A percentile compares a stretch with the other conserved stretches of the same genome.
These are phyloP conservation scores for Caenorhabditis panamensis DNA, from an alignment of 2,888 invertebrate species.

Conservation along the genomic window DNA sequence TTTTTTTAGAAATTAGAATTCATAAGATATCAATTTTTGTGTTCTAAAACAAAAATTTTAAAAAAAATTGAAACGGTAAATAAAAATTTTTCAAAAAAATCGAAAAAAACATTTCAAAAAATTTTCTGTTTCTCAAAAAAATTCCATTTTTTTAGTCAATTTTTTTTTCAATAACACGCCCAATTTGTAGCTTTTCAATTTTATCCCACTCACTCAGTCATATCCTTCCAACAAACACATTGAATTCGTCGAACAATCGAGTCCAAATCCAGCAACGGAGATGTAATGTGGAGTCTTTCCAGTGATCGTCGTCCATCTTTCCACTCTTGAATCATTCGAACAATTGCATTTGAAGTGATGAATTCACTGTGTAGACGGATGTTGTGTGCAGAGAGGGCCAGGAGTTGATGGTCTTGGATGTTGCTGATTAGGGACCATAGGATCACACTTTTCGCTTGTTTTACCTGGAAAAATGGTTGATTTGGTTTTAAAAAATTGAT, in stretches of 20 bases:
- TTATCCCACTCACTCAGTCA: constrained; percentile 50
- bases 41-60: too few relatives aligned
- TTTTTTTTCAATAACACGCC: too few relatives aligned
- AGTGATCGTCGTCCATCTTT: constrained; percentile 38
- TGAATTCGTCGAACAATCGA: constrained; percentile 35
- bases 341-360: constrained; percentile 44
- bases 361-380: constrained; percentile 51
- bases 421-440: constrained; percentile 57
- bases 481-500: too few relatives aligned
- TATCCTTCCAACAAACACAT: constrained; percentile 57
- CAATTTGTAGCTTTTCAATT: too few relatives aligned
- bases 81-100: too few relatives aligned
- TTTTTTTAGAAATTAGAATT: too few relatives aligned
- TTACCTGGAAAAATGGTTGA: constrained; percentile 22
- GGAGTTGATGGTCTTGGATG: constrained; percentile 50
- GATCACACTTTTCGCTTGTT: constrained; percentile 51
- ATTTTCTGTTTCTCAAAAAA: too few relatives aligned
- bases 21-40: too few relatives aligned
- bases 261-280: constrained; percentile 46
- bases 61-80: too few relatives aligned
- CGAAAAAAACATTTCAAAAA: too few relatives aligned
- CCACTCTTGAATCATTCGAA: constrained; percentile 52
- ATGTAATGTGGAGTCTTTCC: constrained; percentile 56
- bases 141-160: too few relatives aligned
- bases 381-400: constrained; percentile 36